Evolutionary conservation across 2,888 invertebrate species (phyloP).

Genomic region (Drosophila lutescens): DNA sequence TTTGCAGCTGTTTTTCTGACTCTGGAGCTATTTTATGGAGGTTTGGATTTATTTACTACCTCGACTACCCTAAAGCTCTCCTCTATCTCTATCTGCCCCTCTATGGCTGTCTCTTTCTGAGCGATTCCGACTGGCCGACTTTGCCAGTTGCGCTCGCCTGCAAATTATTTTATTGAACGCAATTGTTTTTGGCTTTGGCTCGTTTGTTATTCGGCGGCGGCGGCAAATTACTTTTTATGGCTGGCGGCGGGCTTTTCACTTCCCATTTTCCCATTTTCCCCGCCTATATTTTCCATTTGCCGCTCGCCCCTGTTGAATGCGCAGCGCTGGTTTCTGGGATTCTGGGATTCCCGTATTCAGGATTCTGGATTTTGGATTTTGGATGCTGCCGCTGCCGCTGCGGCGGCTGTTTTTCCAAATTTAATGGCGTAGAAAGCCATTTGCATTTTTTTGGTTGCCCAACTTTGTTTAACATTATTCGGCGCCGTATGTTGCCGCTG

Average conservation of each 20-base stretch:
- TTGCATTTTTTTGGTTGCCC: slow-evolving; percentile 71
- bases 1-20: not conserved
- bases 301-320: slow-evolving; percentile 30
- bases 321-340: slow-evolving; percentile 2
- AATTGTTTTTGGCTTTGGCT: slow-evolving; percentile 76
- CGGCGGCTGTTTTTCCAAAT: slow-evolving; percentile 68
- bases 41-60: slow-evolving; percentile 2
- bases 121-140: slow-evolving; percentile 54
- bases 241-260: slow-evolving; percentile 48
- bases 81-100: not conserved
- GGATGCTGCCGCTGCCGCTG: slow-evolving; percentile 24
- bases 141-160: slow-evolving; percentile 40
- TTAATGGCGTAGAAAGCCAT: slow-evolving; percentile 82
- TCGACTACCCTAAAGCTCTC: not conserved
- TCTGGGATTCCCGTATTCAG: slow-evolving; percentile 5
- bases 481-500: slow-evolving; percentile 63
- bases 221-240: slow-evolving; percentile 78
- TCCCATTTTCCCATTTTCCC: not conserved
- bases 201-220: slow-evolving; percentile 73
- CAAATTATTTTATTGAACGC: slow-evolving; percentile 81
- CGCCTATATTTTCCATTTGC: slow-evolving; percentile 5
- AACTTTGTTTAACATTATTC: slow-evolving; percentile 73
- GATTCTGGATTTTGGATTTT: slow-evolving; percentile 7
- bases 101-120: not conserved
- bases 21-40: not conserved